Conservation (phyloP, 2,888 invertebrate genomes). For the Cheilosia grossa region DNA sequence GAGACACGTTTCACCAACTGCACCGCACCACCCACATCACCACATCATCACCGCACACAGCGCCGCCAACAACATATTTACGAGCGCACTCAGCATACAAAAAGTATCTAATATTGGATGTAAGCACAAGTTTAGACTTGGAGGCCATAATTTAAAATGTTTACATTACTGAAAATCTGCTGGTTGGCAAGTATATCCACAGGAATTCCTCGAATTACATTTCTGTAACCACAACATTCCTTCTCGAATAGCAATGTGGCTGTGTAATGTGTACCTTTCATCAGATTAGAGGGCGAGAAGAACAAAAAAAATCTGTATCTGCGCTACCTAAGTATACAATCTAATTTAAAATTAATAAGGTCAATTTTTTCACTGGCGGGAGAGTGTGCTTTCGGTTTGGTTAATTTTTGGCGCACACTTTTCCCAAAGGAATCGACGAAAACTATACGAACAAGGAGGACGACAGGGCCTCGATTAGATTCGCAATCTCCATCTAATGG, state of each 20-base stretch:
- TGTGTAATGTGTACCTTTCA: slow-evolving; percentile 23
- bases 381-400: not conserved
- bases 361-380: slow-evolving; percentile 30
- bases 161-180: slow-evolving; percentile 29
- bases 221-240: not conserved
- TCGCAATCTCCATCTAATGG: slow-evolving; percentile 27
- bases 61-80: slow-evolving; percentile 39
- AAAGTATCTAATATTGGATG: slow-evolving; percentile 35
- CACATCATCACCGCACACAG: not conserved
- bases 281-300: slow-evolving; percentile 16
- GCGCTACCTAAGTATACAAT: slow-evolving; percentile 29
- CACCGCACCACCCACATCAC: not conserved
- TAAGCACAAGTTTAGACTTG: slow-evolving; percentile 29
- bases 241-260: slow-evolving; percentile 1
- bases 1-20: slow-evolving; percentile 36
- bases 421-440: slow-evolving; percentile 5
- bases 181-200: too few species aligned
- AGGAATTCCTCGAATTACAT: slow-evolving; percentile 8
- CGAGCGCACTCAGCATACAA: slow-evolving; percentile 19
- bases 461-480: slow-evolving; percentile 5
- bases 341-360: slow-evolving; percentile 57
- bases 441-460: not conserved
- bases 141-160: slow-evolving; percentile 40
- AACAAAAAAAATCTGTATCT: slow-evolving; percentile 9
- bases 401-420: not conserved